Base-by-base conservation (phyloP, 2,113 vertebrate species). In the Mastomys coucha region DNA sequence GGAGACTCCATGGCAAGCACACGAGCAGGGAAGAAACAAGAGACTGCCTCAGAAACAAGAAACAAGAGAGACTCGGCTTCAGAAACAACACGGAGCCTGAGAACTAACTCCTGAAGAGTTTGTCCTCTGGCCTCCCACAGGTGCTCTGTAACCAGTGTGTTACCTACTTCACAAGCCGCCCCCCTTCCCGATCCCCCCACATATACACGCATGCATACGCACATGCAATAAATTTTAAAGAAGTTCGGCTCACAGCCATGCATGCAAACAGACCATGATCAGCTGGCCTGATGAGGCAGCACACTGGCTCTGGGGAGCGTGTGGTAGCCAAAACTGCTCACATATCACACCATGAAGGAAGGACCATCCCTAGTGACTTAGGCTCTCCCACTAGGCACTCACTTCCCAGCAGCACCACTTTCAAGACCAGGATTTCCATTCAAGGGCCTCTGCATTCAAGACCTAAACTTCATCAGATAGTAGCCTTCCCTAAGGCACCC, bases 201-300 rank as follows among this genome's bases (percentile, higher is more conserved):
- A 65, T 11, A 11, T 1, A 7, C 1, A 70, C 0, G 16, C 33
- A 19, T 13, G 19, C 2, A 13, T 12, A 69, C 67, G 0, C 14
- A 36, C 69, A n/a, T 2, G 69, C 12, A 72, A n/a, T 72, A 72
- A 72, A 72, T 39, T 20, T 72, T 72, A 72, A 72, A 72, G 36
- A 72, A 17, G 36, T 20, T 76, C 45, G 22, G 42, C 39, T 76
- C 11, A 28, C 7, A 19, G 22, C 11, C 4, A 0, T 49, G 56
- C 56, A 82, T 36, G 36, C 80, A 22, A 22, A 22, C 22, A 60
- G 80, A 8, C 81, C 6, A 9, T 19, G 56, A 65, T 42, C n/a
- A 26, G 56, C n/a, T 28, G n/a, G 81, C 36, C n/a, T 84, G 77
- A 19, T 36, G 8, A 80, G 77, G 51, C 51, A 80, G 51, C 49